phyloP scores from a whole-genome alignment of 2,888 invertebrate genomes.

The Tetanocera ferruginea region DNA sequence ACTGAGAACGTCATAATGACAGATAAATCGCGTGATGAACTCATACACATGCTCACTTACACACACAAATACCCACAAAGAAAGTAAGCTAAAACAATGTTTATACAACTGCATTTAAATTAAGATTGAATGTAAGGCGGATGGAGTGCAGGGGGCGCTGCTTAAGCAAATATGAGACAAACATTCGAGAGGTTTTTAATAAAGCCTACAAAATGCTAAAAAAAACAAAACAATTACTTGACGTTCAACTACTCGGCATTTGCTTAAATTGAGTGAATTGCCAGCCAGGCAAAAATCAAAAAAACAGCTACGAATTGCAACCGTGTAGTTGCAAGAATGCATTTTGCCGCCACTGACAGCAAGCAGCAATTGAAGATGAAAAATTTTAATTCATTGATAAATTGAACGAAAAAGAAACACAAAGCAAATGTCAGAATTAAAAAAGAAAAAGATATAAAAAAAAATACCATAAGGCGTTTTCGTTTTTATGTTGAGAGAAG shows the following conservation, averaged over 20 bases:
- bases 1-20: not conserved
- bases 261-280: not conserved
- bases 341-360: too few relatives aligned
- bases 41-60: not conserved
- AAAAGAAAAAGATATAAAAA: too few relatives aligned
- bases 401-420: too few relatives aligned
- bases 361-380: too few relatives aligned
- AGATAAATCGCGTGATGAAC: conserved; percentile 18
- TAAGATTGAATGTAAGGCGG: not conserved
- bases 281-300: not conserved
- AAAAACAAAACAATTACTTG: not conserved
- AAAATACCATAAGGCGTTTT: too few relatives aligned
- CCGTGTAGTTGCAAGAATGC: too few relatives aligned
- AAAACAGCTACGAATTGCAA: not conserved
- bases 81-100: not conserved
- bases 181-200: not conserved
- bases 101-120: conserved; percentile 6
- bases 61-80: not conserved
- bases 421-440: too few relatives aligned
- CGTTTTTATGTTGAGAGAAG: too few relatives aligned
- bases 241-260: not conserved
- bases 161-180: too few relatives aligned
- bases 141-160: too few relatives aligned
- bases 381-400: too few relatives aligned
- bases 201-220: not conserved